Percentiles rank a stretch among this genome's conserved stretches.
These are phyloP conservation scores for Manis crassicaudata DNA, from an alignment of 2,797 vertebrate genomes.

Conservation along the genomic window DNA sequence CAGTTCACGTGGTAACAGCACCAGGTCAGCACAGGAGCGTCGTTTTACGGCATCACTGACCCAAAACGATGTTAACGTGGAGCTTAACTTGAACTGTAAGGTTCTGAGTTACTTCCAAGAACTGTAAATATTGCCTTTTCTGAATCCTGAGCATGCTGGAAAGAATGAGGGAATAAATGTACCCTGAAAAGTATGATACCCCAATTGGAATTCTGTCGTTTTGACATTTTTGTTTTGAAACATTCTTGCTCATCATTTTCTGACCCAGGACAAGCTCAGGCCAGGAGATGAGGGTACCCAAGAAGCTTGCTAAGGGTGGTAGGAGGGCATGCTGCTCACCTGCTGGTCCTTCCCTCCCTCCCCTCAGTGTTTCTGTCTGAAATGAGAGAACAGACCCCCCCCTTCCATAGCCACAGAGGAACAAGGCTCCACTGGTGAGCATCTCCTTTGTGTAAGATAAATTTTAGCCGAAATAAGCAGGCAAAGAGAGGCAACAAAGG, in stretches of 20 bases:
- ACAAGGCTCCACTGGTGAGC: background rate
- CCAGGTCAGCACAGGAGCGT: background rate
- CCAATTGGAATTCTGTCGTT: background rate
- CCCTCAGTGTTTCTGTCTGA: background rate
- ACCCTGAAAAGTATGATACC: background rate
- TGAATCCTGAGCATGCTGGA: background rate
- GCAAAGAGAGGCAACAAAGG: too few species aligned
- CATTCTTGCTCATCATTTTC: background rate
- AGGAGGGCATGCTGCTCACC: background rate
- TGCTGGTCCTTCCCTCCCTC: background rate
- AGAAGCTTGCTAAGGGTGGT: background rate
- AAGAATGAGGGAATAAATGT: background rate
- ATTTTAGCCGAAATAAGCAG: too few species aligned
- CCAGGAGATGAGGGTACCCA: too few species aligned
- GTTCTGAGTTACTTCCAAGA: background rate
- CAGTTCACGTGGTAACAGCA: conserved; percentile 34
- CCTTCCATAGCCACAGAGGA: background rate
- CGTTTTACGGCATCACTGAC: background rate
- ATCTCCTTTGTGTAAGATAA: too few species aligned
- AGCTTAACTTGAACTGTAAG: background rate
- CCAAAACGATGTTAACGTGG: background rate
- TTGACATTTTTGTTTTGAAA: background rate
- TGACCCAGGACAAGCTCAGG: too few species aligned
- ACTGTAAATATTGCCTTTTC: background rate
- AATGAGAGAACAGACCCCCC: background rate